Evolutionary conservation across 1,140 invertebrate genomes (phyloP).

Genomic region (Pristionchus pacificus): DNA sequence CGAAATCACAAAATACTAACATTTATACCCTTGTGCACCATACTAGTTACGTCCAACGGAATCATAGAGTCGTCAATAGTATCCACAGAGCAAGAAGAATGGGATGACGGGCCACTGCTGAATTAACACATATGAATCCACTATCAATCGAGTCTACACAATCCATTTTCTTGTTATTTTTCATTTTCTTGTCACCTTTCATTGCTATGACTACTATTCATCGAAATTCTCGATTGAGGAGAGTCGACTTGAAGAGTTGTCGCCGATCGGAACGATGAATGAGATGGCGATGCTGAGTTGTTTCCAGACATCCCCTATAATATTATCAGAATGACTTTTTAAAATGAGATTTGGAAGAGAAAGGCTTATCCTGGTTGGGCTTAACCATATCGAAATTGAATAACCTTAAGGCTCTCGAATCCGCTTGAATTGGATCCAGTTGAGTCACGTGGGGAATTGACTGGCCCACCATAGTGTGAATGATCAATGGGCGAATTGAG

Average conservation of each 20-base stretch:
- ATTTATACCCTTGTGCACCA: too few species aligned
- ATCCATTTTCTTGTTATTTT: too few species aligned
- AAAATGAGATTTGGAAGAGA: too few species aligned
- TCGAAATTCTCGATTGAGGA: neutral
- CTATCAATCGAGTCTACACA: too few species aligned
- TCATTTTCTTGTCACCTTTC: neutral
- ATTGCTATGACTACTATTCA: neutral
- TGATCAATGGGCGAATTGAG: neutral
- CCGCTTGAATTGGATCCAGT: neutral
- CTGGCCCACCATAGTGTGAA: neutral
- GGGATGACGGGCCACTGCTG: conserved; percentile 64
- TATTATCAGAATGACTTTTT: too few species aligned
- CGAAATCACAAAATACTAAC: too few species aligned
- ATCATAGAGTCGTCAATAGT: conserved; percentile 58
- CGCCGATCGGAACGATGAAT: neutral
- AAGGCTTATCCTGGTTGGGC: too few species aligned
- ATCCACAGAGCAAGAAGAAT: conserved; percentile 64
- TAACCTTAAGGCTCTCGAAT: neutral
- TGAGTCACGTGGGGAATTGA: neutral
- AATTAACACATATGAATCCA: too few species aligned
- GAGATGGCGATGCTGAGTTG: neutral
- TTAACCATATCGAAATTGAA: too few species aligned
- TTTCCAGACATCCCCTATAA: too few species aligned
- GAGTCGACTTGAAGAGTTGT: neutral
- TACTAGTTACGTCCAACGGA: too few species aligned